Base-by-base conservation (phyloP, 2,888 invertebrate genomes). In the Coenonympha arcania region DNA sequence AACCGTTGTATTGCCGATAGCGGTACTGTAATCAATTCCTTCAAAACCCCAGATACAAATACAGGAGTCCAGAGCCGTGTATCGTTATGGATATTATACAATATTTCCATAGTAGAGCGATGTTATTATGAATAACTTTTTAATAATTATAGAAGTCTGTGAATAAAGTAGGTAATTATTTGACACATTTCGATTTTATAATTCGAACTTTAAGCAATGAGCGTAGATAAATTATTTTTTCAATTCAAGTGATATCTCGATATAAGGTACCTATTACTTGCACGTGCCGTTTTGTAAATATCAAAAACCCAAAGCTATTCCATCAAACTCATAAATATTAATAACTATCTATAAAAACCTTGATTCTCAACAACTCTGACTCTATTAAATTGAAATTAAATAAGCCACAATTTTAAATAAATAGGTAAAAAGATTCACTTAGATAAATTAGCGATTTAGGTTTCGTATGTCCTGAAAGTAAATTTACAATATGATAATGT, bases 271-370 rank as follows among this genome's bases (percentile, higher is more conserved):
- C 2, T 31, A 24, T 6, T 36, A 20, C 9, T 15, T 15, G 15
- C 37, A 39, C 37, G 37, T 39, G 37, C 37, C 15, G 1, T 8
- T 39, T 39, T 39, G 19, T 2, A 39, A 39, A 39, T 22, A 39
- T 1, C 37, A 39, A 39, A 39, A 1, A 24, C 8, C 22, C 13
- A 37, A 39, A 39, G 22, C 22, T 22, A 24, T n/a, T n/a, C n/a
- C n/a, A n/a, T 22, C 22, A 24, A 39, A 15, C 2, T 39, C 37
- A 39, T 39, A 15, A 39, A 39, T 39, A 39, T 39, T 39, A 22
- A 22, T 36, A n/a, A 3, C 11, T n/a, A n/a, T n/a, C n/a, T n/a
- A 9, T 4, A 24, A 11, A 36, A 36, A 19, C n/a, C 19, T 36
- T 19, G 34, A 36, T 36, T 36, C 19, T 19, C 9, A 8, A 34